Base-by-base conservation (phyloP, 2,888 invertebrate genomes). In the Sesia bembeciformis region DNA sequence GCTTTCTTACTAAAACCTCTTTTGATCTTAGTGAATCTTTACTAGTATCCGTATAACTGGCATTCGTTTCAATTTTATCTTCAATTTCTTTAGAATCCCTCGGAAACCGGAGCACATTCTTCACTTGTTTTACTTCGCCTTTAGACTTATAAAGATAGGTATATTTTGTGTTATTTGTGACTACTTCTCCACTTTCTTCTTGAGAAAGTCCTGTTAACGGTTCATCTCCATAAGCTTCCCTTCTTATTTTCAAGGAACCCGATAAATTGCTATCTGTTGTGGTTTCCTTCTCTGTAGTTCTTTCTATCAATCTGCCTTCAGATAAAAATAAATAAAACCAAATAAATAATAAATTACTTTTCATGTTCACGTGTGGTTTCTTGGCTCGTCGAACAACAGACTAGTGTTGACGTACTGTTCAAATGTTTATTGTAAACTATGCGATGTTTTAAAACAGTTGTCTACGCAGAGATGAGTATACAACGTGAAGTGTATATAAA, bases 371-470 rank as follows among this genome's bases (percentile, higher is more conserved):
- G 67, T 65, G 61, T 61, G 66, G 66, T 62, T 59, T 60, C 65
- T 56, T 54, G 55, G 57, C 55, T 57, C 55, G 62, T 57, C 62
- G 60, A 54, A 62, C 60, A 51, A 55, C 53, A 59, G 66, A 84
- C 81, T 84, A 79, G 65, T 59, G 54, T 56, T 60, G 66, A 64
- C 61, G 58, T 62, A 64, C 64, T 75, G 68, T 65, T 65, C 65
- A 62, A 68, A 63, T 57, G 64, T 60, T 64, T 63, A 78, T 82
- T 66, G 78, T 78, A 77, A 81, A 78, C 78, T 74, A 60, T 55
- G 40, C 40, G 59, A 65, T 81, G 81, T 81, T 81, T 71, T 73
- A 43, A 67, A 72, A 68, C 76, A 74, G 66, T 68, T 74, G 66
- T 71, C 63, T 62, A 61, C 56, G 58, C 60, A 66, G 61, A 64